These are phyloP conservation scores for Erynnis tages DNA, from an alignment of 2,888 invertebrate genomes.

Conservation along the genomic window DNA sequence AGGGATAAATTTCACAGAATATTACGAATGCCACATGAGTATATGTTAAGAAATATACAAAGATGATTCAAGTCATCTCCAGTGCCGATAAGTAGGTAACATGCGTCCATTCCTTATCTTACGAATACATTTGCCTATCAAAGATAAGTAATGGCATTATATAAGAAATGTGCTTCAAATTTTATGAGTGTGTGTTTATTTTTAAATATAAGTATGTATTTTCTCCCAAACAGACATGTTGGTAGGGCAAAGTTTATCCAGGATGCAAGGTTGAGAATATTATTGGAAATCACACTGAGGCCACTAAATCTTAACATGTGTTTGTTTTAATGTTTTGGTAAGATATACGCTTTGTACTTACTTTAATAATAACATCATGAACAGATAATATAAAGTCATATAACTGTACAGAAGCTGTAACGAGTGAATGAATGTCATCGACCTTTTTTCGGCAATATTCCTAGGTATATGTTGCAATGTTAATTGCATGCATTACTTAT, in stretches of 20 bases:
- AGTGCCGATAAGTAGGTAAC: conserved; percentile 16
- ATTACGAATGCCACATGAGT: too few species aligned
- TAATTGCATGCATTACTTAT: too few species aligned
- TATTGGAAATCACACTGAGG: conserved; percentile 5
- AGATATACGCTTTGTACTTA: background rate
- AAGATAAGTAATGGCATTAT: conserved; percentile 23
- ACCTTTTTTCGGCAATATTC: too few species aligned
- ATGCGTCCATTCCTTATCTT: conserved; percentile 11
- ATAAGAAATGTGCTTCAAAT: conserved; percentile 14
- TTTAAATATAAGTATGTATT: conserved; percentile 10
- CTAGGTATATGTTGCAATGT: too few species aligned
- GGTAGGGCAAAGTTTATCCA: conserved; percentile 32
- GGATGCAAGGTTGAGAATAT: conserved; percentile 20
- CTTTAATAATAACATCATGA: background rate
- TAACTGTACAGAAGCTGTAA: too few species aligned
- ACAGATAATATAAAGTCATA: too few species aligned
- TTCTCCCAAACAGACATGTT: background rate
- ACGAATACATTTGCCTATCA: conserved; percentile 16
- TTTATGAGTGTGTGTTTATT: conserved; percentile 14
- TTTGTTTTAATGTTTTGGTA: conserved; percentile 5
- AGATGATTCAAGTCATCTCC: conserved; percentile 10
- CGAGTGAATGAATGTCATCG: too few species aligned
- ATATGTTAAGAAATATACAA: too few species aligned
- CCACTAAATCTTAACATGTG: background rate
- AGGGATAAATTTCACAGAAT: too few species aligned